Base-by-base conservation (phyloP, 53 echinoderm and acorn worm species). In the Actinopyga echinites region DNA sequence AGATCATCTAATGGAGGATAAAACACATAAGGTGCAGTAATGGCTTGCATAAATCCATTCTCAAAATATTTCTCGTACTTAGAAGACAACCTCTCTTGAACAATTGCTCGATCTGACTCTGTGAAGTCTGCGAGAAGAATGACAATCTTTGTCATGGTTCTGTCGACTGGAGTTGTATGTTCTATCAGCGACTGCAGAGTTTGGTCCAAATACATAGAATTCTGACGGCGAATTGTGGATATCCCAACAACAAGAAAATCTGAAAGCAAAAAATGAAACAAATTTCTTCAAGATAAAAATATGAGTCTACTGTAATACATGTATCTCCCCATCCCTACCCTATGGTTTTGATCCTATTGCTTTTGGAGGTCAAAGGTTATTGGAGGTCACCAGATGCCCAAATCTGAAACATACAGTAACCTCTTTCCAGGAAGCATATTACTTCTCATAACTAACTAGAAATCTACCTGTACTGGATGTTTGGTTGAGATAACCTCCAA, bases 201-300 rank as follows among this genome's bases (percentile, higher is more conserved):
- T 29, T 88, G 44, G 5, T 78, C 56, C 10, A 95, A 59, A 78
- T 99, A 99, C 56, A 38, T 65, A 23, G 85, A 78, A n/a, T 84
- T 88, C 28, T 94, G 89, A 21, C 99, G 64, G 60, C 92, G 61
- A 11, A 95, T 89, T 0, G 99, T 99, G 29, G 99, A 90, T 25
- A 99, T 92, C 9, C 92, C 99, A 57, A 99, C 91, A 5, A 92
- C 91, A 53, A 99, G 69, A 61, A 89, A 94, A 57, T 79, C 99
- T 99, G 79, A 23, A 68, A 59, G 43, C 36, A 43, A 55, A 52
- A 6, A 56, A 8, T 28, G 52, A 78, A 60, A 40, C 0, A 78
- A 60, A 40, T 2, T 40, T 40, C 40, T n/a, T n/a, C n/a, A n/a
- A n/a, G n/a, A 40, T 40, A 8, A 40, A 40, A 7, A 37, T 3